phyloP scores from a whole-genome alignment of 2,113 vertebrate species.

The Coracopsis vasa region DNA sequence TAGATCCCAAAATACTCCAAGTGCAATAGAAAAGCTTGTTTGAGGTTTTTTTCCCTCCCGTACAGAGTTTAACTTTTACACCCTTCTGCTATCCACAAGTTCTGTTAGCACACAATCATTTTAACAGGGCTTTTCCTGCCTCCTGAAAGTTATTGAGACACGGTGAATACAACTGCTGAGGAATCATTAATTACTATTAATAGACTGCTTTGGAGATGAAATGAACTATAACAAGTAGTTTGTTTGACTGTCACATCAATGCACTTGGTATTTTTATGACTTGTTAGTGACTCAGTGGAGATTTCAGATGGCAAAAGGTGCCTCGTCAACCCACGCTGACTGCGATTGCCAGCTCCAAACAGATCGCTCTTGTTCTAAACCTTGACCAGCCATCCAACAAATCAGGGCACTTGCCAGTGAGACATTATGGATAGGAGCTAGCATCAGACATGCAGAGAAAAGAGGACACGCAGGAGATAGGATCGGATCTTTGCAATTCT shows the following conservation, averaged over 20 bases:
- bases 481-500: slow-evolving; percentile 71
- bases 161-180: slow-evolving; percentile 61
- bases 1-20: slow-evolving; percentile 15
- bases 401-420: slow-evolving; percentile 38
- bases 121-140: slow-evolving; percentile 49
- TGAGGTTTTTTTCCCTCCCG: not conserved
- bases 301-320: slow-evolving; percentile 51
- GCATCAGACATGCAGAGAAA: slow-evolving; percentile 15
- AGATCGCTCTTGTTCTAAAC: slow-evolving; percentile 68
- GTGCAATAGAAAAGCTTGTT: slow-evolving; percentile 8
- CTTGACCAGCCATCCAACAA: slow-evolving; percentile 62
- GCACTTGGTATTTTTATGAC: slow-evolving; percentile 65
- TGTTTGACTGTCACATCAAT: slow-evolving; percentile 68
- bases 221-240: slow-evolving; percentile 68
- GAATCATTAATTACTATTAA: slow-evolving; percentile 77
- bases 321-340: slow-evolving; percentile 47
- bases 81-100: not conserved
- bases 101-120: not conserved
- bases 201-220: slow-evolving; percentile 70
- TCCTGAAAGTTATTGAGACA: slow-evolving; percentile 57
- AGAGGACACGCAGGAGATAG: slow-evolving; percentile 20
- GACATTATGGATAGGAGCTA: slow-evolving; percentile 30
- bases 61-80: slow-evolving; percentile 4
- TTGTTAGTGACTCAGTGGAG: slow-evolving; percentile 60
- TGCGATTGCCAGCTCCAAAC: slow-evolving; percentile 62